phyloP scores from a whole-genome alignment of 1,140 invertebrate genomes.

The Lepidotrigona ventralis region DNA sequence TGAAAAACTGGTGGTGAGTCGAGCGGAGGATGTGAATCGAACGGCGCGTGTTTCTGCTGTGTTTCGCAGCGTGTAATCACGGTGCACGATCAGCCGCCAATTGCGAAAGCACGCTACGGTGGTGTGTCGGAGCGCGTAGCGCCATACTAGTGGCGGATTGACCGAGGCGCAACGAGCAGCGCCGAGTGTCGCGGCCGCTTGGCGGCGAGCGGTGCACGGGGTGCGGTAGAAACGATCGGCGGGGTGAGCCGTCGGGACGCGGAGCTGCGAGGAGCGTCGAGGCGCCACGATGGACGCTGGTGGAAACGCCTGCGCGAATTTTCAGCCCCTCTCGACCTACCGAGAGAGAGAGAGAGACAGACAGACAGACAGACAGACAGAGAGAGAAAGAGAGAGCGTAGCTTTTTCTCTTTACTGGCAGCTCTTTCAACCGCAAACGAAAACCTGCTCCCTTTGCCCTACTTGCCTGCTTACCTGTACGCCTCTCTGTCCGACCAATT shows the following conservation, averaged over 20 bases:
- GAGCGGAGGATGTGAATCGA: not conserved
- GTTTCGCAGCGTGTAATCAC: not conserved
- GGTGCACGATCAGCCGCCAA: constrained; percentile 27
- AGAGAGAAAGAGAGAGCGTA: not conserved
- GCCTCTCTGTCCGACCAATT: constrained; percentile 2
- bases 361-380: not conserved
- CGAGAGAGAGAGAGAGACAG: not conserved
- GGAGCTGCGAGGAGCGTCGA: constrained; percentile 54
- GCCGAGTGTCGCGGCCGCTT: constrained; percentile 42
- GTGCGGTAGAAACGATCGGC: constrained; percentile 3
- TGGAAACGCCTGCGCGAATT: constrained; percentile 62
- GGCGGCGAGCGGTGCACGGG: constrained; percentile 20
- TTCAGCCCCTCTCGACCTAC: constrained; percentile 51
- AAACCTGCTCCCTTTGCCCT: constrained; percentile 39
- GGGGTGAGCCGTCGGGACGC: constrained; percentile 34
- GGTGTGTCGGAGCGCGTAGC: constrained; percentile 73
- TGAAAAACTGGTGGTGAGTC: too few species aligned
- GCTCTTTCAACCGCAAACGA: constrained; percentile 50
- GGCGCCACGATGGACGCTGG: constrained; percentile 59
- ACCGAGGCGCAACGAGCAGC: constrained; percentile 74
- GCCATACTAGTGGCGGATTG: constrained; percentile 79
- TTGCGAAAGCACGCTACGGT: constrained; percentile 54
- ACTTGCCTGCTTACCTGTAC: constrained; percentile 19
- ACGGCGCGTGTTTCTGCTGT: constrained; percentile 36
- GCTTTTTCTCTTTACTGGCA: constrained; percentile 47